Evolutionary conservation across 2,797 vertebrate genomes (phyloP).

Genomic region (Myotis daubentonii): DNA sequence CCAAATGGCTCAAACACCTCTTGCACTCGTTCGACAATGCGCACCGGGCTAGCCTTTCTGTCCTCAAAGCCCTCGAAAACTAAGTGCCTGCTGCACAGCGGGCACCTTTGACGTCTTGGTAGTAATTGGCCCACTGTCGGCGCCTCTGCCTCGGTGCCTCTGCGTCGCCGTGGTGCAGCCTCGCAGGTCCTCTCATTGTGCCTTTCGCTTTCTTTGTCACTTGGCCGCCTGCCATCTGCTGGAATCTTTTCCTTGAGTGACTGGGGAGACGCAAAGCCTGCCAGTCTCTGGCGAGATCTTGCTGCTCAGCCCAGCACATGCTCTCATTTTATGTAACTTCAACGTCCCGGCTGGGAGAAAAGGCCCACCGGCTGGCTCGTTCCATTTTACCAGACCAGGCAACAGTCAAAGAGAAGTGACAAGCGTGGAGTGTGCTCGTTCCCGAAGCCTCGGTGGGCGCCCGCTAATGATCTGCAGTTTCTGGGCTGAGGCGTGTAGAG

Average conservation of each 20-base stretch:
- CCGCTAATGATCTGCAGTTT: neutral
- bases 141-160: neutral
- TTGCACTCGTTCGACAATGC: rapidly evolving
- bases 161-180: neutral
- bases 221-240: conserved; percentile 30
- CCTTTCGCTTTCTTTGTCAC: conserved; percentile 17
- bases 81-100: neutral
- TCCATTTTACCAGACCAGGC: conserved; percentile 14
- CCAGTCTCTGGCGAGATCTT: neutral
- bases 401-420: neutral
- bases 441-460: neutral
- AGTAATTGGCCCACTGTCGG: neutral
- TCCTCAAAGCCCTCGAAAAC: neutral
- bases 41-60: neutral
- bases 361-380: neutral
- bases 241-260: conserved; percentile 48
- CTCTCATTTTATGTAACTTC: conserved; percentile 40
- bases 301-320: neutral
- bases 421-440: neutral
- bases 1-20: neutral
- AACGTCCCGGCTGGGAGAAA: neutral
- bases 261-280: neutral
- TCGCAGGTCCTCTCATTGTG: neutral
- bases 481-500: neutral
- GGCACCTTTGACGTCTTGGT: neutral